A percentile compares a stretch with the other conserved stretches of the same genome.
phyloP scores from a whole-genome alignment of 37 sponge, comb jelly and placozoan genomes.

The Bolinopsis microptera region DNA sequence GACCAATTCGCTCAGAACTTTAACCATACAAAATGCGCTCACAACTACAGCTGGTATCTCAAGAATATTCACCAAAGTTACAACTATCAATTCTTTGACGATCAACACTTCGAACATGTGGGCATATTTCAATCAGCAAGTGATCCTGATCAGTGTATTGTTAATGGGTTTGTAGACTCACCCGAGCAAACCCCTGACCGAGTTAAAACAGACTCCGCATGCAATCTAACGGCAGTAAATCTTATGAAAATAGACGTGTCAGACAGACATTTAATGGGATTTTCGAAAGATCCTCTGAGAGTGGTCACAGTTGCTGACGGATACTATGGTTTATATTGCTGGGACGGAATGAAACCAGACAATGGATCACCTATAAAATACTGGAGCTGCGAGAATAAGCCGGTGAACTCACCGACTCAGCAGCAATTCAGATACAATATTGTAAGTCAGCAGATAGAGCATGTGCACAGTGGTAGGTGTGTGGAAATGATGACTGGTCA shows the following conservation, averaged over 20 bases:
- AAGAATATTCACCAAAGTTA: not conserved
- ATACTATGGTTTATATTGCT: not conserved
- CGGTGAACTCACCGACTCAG: not conserved
- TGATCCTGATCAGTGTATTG: not conserved
- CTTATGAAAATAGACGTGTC: not conserved
- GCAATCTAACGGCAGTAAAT: not conserved
- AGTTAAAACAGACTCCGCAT: not conserved
- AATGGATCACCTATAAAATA: not conserved
- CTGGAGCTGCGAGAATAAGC: not conserved
- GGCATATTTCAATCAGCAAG: not conserved
- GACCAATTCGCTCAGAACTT: not conserved
- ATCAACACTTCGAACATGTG: not conserved
- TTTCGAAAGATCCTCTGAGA: not conserved
- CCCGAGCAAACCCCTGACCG: not conserved
- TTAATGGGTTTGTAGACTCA: not conserved
- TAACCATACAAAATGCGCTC: not conserved
- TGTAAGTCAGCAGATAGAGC: not conserved
- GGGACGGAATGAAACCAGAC: not conserved
- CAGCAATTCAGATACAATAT: not conserved
- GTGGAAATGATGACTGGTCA: not conserved
- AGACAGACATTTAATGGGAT: not conserved
- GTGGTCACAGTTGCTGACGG: not conserved
- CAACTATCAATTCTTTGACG: not conserved
- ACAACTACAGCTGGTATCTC: not conserved
- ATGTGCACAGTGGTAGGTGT: not conserved